A percentile compares a stretch with the other conserved stretches of the same genome.
Evolutionary conservation across 2,888 invertebrate genomes (phyloP).

Genomic region (Norana najaformis): DNA sequence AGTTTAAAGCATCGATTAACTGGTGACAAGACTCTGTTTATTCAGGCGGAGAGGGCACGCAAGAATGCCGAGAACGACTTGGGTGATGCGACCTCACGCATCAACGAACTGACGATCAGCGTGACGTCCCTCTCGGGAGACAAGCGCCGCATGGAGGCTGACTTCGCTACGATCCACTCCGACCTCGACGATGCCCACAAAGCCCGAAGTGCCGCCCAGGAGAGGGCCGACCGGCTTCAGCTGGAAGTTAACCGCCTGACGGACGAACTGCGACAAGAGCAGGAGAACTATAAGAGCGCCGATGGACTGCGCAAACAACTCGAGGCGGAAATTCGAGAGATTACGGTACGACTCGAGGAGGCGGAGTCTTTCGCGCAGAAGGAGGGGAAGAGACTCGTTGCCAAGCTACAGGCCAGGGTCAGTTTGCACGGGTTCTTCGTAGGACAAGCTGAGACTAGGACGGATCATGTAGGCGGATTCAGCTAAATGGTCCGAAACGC

Average conservation of each 20-base stretch:
- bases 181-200: conserved; percentile 90
- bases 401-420: conserved; percentile 61
- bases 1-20: too few relatives aligned
- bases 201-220: conserved; percentile 49
- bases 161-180: conserved; percentile 82
- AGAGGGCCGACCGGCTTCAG: conserved; percentile 47
- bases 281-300: conserved; percentile 63
- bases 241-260: conserved; percentile 56
- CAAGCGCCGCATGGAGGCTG: conserved; percentile 93
- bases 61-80: conserved; percentile 68
- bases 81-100: conserved; percentile 87
- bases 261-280: conserved; percentile 61
- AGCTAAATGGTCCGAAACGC: neutral
- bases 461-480: neutral
- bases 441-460: neutral
- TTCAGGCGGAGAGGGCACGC: conserved; percentile 60
- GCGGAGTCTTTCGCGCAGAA: conserved; percentile 61
- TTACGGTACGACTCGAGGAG: conserved; percentile 61
- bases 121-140: conserved; percentile 91
- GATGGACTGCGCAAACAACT: conserved; percentile 61
- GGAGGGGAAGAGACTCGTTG: conserved; percentile 62
- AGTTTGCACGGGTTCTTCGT: conserved; percentile 37
- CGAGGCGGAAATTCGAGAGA: conserved; percentile 62
- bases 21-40: too few relatives aligned
- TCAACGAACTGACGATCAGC: conserved; percentile 90